Conservation (phyloP, 2,797 vertebrate genomes). For the Propithecus perrieri region DNA sequence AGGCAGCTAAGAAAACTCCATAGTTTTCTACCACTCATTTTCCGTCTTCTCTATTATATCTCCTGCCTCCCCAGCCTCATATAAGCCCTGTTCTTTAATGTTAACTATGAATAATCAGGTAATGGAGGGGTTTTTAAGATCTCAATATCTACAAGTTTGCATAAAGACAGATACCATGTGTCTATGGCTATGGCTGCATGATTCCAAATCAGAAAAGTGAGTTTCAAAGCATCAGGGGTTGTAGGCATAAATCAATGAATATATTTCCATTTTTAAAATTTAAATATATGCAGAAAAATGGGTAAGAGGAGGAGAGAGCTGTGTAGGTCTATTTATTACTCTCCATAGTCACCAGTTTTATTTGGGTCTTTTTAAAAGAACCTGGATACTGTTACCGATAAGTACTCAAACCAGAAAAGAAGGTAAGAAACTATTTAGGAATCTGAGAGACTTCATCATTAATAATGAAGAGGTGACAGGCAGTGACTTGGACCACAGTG, state of each 20-base stretch:
- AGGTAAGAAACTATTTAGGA: neutral
- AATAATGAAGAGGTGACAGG: neutral
- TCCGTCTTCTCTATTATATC: neutral
- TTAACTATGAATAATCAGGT: neutral
- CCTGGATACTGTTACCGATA: neutral
- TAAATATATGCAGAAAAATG: neutral
- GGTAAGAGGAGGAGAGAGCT: constrained; percentile 3
- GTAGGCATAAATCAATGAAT: constrained; percentile 39
- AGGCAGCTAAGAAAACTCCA: neutral
- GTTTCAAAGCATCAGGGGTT: constrained; percentile 27
- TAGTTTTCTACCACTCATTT: neutral
- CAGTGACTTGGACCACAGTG: neutral
- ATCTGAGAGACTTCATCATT: neutral
- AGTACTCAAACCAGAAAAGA: neutral
- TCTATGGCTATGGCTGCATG: neutral
- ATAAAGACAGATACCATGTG: neutral
- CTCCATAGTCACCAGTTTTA: neutral
- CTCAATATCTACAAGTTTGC: neutral
- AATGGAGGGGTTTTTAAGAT: neutral
- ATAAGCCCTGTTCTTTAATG: neutral
- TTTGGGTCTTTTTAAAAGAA: constrained; percentile 34
- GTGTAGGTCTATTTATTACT: neutral
- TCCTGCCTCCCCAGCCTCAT: neutral
- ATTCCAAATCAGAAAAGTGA: neutral
- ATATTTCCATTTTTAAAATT: neutral